phyloP scores from a whole-genome alignment of 2,888 invertebrate genomes.

The Tribolium freemani region DNA sequence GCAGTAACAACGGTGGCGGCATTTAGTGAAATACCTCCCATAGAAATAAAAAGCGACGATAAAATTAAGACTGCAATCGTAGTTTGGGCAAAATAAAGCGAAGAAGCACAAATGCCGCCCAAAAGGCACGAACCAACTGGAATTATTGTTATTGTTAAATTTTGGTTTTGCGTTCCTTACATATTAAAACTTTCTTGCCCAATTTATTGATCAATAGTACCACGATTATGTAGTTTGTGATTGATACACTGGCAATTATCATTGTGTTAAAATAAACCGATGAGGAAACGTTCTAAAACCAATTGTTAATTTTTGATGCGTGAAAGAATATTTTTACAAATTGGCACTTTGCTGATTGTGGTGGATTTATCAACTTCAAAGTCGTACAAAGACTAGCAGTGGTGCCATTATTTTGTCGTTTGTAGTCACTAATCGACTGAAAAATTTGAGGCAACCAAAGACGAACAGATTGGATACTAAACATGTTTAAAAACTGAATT shows the following conservation, averaged over 20 bases:
- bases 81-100: constrained; percentile 63
- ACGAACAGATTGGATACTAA: constrained; percentile 81
- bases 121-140: background rate
- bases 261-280: constrained; percentile 28
- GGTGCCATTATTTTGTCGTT: constrained; percentile 56
- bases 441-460: constrained; percentile 91
- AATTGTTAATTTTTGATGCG: background rate
- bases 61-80: constrained; percentile 63
- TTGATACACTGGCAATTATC: background rate
- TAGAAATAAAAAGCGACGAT: constrained; percentile 71
- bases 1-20: constrained; percentile 76
- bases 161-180: constrained; percentile 62
- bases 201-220: constrained; percentile 32
- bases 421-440: constrained; percentile 73
- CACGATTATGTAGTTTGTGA: constrained; percentile 51
- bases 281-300: constrained; percentile 37
- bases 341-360: background rate
- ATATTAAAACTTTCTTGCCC: constrained; percentile 64
- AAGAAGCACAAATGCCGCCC: constrained; percentile 63
- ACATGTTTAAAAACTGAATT: constrained; percentile 76
- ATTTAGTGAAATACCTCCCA: constrained; percentile 73
- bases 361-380: constrained; percentile 66
- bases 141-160: constrained; percentile 59
- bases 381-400: constrained; percentile 68
- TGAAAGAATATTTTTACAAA: background rate